Conservation (phyloP, 2,888 invertebrate genomes). For the Marasmarcha lunaedactyla region DNA sequence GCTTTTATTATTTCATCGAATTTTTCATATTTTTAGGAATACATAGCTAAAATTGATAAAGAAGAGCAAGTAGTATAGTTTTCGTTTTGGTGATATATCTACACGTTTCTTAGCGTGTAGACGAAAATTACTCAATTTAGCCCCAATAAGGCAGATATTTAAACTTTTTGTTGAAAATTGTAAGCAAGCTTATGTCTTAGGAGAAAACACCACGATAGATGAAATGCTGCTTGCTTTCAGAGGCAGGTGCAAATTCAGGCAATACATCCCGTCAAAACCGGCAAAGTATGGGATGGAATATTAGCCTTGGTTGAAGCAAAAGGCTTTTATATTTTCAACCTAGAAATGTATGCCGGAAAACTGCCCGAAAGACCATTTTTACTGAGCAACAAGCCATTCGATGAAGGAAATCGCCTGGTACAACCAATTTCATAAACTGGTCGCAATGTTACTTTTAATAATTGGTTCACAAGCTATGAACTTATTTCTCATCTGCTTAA, state of each 20-base stretch:
- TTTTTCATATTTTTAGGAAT: too few species aligned
- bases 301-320: constrained; percentile 10
- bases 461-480: constrained; percentile 9
- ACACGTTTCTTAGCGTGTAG: too few species aligned
- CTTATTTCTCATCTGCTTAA: constrained; percentile 1
- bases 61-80: too few species aligned
- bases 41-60: too few species aligned
- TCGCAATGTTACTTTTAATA: constrained; percentile 9
- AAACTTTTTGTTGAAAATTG: constrained; percentile 8
- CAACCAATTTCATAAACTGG: constrained; percentile 8
- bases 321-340: constrained; percentile 8
- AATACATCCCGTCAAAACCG: constrained; percentile 9
- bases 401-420: constrained; percentile 11
- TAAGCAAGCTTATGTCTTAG: constrained; percentile 7
- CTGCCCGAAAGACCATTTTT: constrained; percentile 12
- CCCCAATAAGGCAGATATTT: constrained; percentile 3
- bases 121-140: constrained; percentile 15
- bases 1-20: too few species aligned
- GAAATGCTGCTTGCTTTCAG: constrained; percentile 10
- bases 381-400: constrained; percentile 9
- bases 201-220: constrained; percentile 11
- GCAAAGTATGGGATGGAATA: constrained; percentile 13
- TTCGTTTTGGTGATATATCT: too few species aligned
- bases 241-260: constrained; percentile 9
- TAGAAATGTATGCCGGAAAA: constrained; percentile 15